Conservation (phyloP, 1,140 invertebrate species). For the Coptotermes formosanus region DNA sequence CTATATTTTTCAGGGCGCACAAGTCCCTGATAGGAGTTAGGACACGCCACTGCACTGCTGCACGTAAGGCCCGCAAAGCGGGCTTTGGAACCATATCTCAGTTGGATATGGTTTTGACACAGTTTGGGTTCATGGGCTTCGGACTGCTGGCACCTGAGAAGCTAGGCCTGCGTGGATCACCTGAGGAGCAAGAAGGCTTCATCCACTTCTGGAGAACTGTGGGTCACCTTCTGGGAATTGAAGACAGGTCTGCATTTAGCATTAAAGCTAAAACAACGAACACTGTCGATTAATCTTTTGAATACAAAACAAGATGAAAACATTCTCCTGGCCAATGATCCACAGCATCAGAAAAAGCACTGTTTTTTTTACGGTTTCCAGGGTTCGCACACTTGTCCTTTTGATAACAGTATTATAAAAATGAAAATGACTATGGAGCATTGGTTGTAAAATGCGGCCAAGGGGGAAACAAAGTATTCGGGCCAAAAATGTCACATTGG, state of each 20-base stretch:
- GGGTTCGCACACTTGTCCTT: not conserved
- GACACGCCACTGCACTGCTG: constrained; percentile 61
- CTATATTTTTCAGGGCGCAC: constrained; percentile 39
- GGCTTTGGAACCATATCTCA: constrained; percentile 60
- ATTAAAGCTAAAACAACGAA: not conserved
- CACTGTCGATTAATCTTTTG: not conserved
- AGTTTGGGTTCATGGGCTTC: constrained; percentile 84
- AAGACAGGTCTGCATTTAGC: constrained; percentile 61
- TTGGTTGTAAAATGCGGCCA: too few relatives aligned
- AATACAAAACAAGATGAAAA: too few relatives aligned
- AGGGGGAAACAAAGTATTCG: too few relatives aligned
- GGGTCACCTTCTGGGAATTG: constrained; percentile 75
- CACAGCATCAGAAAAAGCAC: not conserved
- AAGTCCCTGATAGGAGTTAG: constrained; percentile 65
- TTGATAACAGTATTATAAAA: too few relatives aligned
- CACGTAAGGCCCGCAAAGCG: constrained; percentile 48
- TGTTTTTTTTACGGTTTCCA: not conserved
- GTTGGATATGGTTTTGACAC: constrained; percentile 78
- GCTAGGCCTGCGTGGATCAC: constrained; percentile 58
- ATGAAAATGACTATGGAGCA: too few relatives aligned
- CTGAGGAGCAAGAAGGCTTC: constrained; percentile 63
- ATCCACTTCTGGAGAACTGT: constrained; percentile 83
- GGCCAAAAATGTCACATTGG: too few relatives aligned
- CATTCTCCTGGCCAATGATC: too few relatives aligned
- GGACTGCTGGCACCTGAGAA: constrained; percentile 62